Conservation (phyloP, 2,888 invertebrate species). For the Euplagia quadripunctaria region DNA sequence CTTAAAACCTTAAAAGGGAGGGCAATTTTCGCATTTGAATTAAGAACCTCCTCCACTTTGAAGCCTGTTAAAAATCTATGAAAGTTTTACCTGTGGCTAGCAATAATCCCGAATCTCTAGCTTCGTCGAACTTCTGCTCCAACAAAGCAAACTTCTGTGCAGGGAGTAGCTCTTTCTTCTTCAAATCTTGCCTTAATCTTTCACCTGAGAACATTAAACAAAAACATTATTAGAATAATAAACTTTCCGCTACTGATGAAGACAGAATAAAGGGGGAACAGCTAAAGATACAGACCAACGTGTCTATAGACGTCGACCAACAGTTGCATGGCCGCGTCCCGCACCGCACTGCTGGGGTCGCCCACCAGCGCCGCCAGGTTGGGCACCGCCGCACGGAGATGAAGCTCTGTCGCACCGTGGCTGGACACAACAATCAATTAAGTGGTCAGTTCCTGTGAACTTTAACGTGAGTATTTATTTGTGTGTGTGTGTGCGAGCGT, state of each 20-base stretch:
- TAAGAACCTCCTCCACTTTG: too few species aligned
- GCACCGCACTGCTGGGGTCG: constrained; percentile 95
- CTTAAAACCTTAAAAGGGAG: too few species aligned
- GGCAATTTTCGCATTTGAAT: too few species aligned
- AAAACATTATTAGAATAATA: not conserved
- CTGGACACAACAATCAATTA: constrained; percentile 75
- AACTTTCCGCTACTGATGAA: not conserved
- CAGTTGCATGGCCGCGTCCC: constrained; percentile 95
- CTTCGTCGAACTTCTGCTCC: constrained; percentile 95
- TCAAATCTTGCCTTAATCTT: constrained; percentile 93
- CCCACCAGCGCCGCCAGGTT: constrained; percentile 93
- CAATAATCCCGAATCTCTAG: constrained; percentile 92
- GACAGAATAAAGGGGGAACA: not conserved
- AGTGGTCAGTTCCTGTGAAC: not conserved
- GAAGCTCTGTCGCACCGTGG: constrained; percentile 94
- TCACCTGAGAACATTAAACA: constrained; percentile 86
- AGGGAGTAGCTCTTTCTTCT: constrained; percentile 93
- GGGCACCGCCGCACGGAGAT: constrained; percentile 93
- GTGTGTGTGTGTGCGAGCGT: not conserved
- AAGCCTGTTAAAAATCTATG: not conserved
- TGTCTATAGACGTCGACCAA: constrained; percentile 97
- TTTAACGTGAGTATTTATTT: too few species aligned
- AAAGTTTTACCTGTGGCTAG: constrained; percentile 89
- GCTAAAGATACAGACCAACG: constrained; percentile 88
- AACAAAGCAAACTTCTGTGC: constrained; percentile 91